Percentiles rank a stretch among this genome's conserved stretches.
Evolutionary conservation across 2,888 invertebrate genomes (phyloP).

Genomic region (Platycheirus albimanus): DNA sequence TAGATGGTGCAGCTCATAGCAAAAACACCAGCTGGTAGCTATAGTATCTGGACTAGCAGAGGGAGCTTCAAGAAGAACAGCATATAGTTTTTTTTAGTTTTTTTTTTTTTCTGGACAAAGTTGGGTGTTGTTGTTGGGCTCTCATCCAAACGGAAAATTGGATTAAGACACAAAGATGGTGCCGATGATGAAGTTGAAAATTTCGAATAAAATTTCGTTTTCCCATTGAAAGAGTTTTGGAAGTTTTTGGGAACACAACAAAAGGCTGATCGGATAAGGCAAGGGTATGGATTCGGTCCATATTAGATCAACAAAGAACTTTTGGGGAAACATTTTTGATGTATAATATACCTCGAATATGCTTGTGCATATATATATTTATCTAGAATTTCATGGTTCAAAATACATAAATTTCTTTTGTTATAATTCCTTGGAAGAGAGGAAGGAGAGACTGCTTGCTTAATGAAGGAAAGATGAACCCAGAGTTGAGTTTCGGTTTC

Average conservation of each 20-base stretch:
- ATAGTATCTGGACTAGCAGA: too few species aligned
- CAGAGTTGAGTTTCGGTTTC: slow-evolving; percentile 35
- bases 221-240: slow-evolving; percentile 28
- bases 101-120: slow-evolving; percentile 9
- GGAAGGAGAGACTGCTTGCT: background rate
- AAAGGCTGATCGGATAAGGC: slow-evolving; percentile 6
- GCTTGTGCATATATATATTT: background rate
- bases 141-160: slow-evolving; percentile 69
- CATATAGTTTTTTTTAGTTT: slow-evolving; percentile 1
- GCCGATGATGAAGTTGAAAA: slow-evolving; percentile 66
- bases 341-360: too few species aligned
- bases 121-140: slow-evolving; percentile 62
- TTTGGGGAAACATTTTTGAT: slow-evolving; percentile 5
- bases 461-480: too few species aligned
- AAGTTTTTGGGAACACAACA: background rate
- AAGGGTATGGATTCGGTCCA: background rate
- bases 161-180: slow-evolving; percentile 71
- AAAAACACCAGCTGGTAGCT: background rate
- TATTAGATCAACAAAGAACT: slow-evolving; percentile 3
- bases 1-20: slow-evolving; percentile 28
- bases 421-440: background rate
- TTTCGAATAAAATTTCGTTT: slow-evolving; percentile 40
- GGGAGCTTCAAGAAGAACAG: background rate
- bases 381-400: slow-evolving; percentile 3
- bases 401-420: slow-evolving; percentile 43